Base-by-base conservation (phyloP, 2,888 invertebrate genomes). In the Macaria liturata region DNA sequence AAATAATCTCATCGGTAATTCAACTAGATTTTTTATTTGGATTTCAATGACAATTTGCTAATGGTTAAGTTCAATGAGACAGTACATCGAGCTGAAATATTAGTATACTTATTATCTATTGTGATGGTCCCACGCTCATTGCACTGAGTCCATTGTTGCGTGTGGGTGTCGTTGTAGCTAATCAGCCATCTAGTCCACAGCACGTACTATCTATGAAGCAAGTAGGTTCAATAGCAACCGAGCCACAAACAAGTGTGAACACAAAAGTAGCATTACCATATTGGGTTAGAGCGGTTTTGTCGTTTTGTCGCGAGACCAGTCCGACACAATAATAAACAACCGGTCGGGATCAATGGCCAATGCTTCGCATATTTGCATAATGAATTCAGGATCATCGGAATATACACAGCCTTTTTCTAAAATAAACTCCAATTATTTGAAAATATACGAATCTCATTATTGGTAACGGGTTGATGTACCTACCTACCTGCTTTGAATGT, bases 281-380 rank as follows among this genome's bases (percentile, higher is more conserved):
- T 43, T 55, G 9, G 34, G 64, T 65, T 42, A 62, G 70, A 58
- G 66, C 60, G 64, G 50, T 64, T 40, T 45, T 44, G 49, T 56
- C 52, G 49, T 64, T 44, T 49, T 45, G 59, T 57, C 54, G 46
- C 49, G 44, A 48, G 50, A 57, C 62, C 52, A 59, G 59, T 59
- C 57, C 31, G 20, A 50, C 52, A 62, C 37, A 55, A 54, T 56
- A 50, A 57, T 55, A 67, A 50, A 50, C 34, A 65, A 78, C 81
- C 76, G 81, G 79, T 80, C 67, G 57, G 49, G 75, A 69, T 65
- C 76, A 55, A 70, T 78, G 74, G 68, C 65, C 76, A 54, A 70
- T 78, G 74, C 77, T 67, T 61, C 54, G 34, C 46, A 60, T 32
- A 70, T 80, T 80, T 72, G 71, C 76, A 80, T 80, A 77, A 69